Evolutionary conservation across 2,888 invertebrate genomes (phyloP), one percentile per base, ranked within the genome.

Genomic region (Tuta absoluta): DNA sequence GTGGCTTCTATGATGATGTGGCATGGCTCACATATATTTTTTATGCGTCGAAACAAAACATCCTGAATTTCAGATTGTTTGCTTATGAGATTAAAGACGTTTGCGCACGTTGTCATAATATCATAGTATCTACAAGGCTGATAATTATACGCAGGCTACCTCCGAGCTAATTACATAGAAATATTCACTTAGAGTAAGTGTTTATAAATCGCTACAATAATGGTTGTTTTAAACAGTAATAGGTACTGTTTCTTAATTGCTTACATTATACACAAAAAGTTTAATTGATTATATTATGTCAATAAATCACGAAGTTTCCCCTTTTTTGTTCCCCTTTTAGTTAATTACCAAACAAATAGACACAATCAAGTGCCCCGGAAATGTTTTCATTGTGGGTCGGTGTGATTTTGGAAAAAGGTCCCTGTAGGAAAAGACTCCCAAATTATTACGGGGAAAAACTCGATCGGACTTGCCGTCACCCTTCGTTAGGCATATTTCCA

Each of bases 401-500:
- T 14, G 23, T n/a, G 19, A 21, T 28, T 51, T 23, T 12, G 19
- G 11, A 19, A 3, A 11, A 24, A 12, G 56, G n/a, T 14, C 58
- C 58, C 37, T 23, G 37, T 33, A 24, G 17, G 58, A 12, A 37
- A 11, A 7, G 58, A 58, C 12, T 21, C 56, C 3, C 12, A 38
- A 37, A 19, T 38, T 38, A 37, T 37, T 38, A 48, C 45, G 12
- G 37, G 57, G 10, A 56, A 57, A 48, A 63, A 63, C 63, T 45
- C 23, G 63, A 63, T 63, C 58, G 57, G 11, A 24, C 56, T 41
- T 8, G 24, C 60, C 63, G 63, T 51, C 57, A 64, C 62, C 62
- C 65, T 65, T 65, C 65, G 62, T 62, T 58, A 62, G 58, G 49
- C 62, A 57, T 62, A 62, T 57, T 65, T 62, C 23, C 21, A 24